Evolutionary conservation across 2,797 vertebrate species (phyloP).

Genomic region (Xerus rutilus): DNA sequence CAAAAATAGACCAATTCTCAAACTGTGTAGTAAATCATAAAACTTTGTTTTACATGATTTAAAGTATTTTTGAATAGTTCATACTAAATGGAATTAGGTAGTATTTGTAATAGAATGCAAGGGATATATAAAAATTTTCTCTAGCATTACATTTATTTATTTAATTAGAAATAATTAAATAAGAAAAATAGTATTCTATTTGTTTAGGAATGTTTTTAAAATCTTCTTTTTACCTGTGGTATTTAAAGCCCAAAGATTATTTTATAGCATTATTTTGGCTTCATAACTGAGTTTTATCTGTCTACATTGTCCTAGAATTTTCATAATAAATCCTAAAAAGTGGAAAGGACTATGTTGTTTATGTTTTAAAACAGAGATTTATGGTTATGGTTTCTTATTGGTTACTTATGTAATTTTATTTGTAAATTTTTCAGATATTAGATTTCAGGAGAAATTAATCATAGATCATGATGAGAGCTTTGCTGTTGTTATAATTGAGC

Average conservation of each 20-base stretch:
- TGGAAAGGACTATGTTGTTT: slow-evolving; percentile 17
- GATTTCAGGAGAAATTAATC: background rate
- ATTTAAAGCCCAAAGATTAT: slow-evolving; percentile 38
- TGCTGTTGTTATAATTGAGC: background rate
- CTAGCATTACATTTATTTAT: slow-evolving; percentile 4
- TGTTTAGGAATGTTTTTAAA: slow-evolving; percentile 2
- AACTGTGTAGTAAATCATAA: background rate
- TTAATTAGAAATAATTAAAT: slow-evolving; percentile 14
- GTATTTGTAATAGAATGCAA: background rate
- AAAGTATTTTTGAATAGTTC: background rate
- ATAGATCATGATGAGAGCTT: background rate
- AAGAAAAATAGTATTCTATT: slow-evolving; percentile 24
- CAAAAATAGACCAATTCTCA: background rate
- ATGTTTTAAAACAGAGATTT: slow-evolving; percentile 17
- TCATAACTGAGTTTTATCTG: slow-evolving; percentile 25
- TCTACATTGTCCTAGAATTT: background rate
- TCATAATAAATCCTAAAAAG: background rate
- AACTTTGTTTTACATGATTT: background rate
- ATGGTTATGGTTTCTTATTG: background rate
- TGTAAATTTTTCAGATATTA: background rate
- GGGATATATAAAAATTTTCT: background rate
- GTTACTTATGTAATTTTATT: background rate
- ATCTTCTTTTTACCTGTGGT: background rate
- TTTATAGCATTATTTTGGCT: slow-evolving; percentile 41
- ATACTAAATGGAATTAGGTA: background rate